Base-by-base conservation (phyloP, 1,140 invertebrate species). In the Bombus polaris region DNA sequence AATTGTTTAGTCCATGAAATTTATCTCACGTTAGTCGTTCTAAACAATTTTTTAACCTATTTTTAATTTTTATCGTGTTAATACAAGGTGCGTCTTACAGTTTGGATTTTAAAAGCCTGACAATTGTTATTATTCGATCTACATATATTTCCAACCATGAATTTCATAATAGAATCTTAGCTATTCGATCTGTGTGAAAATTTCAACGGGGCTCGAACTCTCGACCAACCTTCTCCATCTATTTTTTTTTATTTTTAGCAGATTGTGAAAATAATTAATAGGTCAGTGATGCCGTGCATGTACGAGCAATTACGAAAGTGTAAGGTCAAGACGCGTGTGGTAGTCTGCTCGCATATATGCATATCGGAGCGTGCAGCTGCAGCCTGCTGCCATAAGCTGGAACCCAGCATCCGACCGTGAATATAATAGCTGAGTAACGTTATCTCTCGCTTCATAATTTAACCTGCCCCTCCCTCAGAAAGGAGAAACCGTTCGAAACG, bases 331-430 rank as follows among this genome's bases (percentile, higher is more conserved):
- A 37, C 28, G 32, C 39, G 18, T 35, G 53, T 32, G n/a, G 25
- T 28, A 25, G 65, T 70, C 15, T 68, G 57, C n/a, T 22, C 8
- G 32, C 6, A 28, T 72, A 62, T 59, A 76, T 35, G 62, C 71
- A 62, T 88, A 87, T 87, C 59, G 53, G 53, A 18, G 25, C 35
- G 53, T 76, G 75, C 81, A 78, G 39, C 32, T 72, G 70, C 70
- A 72, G 42, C 13, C 39, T 42, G 70, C 25, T n/a, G 25, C 37
- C 70, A 72, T 72, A 72, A 72, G 25, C 28, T 72, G 28, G 25
- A 70, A 37, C 22, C 37, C 25, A 25, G 37, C 28, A 42, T 44
- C 37, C 28, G 39, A 28, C 25, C 37, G 39, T 72, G 39, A 44
- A 72, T 72, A n/a, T 42, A 72, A n/a, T n/a, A 72, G 42, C 25